Percentiles rank a stretch among this genome's conserved stretches.
These are phyloP conservation scores for Eclectus roratus DNA, from an alignment of 2,113 vertebrate genomes.

Conservation along the genomic window DNA sequence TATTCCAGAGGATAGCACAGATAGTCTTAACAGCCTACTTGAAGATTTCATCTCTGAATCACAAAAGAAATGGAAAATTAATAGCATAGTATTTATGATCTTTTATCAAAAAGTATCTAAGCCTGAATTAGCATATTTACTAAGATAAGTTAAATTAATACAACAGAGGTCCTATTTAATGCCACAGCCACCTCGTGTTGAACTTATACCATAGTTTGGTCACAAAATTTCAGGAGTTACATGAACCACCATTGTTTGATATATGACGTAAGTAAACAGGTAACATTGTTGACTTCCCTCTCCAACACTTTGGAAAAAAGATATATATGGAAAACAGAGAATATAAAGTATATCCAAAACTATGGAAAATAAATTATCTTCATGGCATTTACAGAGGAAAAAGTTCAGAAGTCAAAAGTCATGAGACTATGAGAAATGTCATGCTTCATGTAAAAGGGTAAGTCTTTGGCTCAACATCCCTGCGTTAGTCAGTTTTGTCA, in stretches of 20 bases:
- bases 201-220: background rate
- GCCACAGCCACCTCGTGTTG: background rate
- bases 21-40: background rate
- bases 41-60: background rate
- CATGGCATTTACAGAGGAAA: background rate
- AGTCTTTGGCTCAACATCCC: background rate
- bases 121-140: background rate
- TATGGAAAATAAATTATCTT: background rate
- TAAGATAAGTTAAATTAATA: background rate
- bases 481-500: background rate
- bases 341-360: background rate
- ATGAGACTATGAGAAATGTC: background rate
- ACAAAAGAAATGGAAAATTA: background rate
- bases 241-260: background rate
- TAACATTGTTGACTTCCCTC: background rate
- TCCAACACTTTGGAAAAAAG: background rate
- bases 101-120: background rate
- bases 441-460: background rate
- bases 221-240: background rate
- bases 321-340: background rate
- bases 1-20: background rate
- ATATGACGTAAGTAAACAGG: background rate
- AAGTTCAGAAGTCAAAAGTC: background rate
- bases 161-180: background rate
- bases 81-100: background rate